These are phyloP conservation scores for Globodera rostochiensis DNA, from an alignment of 1,140 invertebrate genomes.

Conservation along the genomic window DNA sequence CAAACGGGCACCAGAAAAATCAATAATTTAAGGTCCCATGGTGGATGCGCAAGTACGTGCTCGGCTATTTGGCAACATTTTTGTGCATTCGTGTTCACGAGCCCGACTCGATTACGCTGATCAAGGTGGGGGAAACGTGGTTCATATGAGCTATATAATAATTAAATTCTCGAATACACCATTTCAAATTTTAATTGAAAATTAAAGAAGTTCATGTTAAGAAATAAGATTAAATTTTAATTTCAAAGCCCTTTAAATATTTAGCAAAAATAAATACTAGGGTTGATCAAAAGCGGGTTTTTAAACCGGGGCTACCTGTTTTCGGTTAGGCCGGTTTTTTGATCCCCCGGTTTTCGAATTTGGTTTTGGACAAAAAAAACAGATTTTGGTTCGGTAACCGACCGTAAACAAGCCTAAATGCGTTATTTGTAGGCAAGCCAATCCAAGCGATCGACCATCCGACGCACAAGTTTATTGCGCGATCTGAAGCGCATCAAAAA, in stretches of 20 bases:
- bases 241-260: no score
- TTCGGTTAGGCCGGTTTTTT: no score
- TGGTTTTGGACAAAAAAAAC: no score
- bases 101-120: constrained; percentile 62
- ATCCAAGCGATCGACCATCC: constrained; percentile 59
- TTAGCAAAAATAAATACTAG: no score
- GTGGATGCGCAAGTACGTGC: constrained; percentile 60
- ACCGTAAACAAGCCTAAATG: no score
- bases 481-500: constrained; percentile 63
- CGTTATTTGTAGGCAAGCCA: constrained; percentile 8
- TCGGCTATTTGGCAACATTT: constrained; percentile 61
- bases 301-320: no score
- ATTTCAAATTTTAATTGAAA: neutral
- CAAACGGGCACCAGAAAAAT: neutral
- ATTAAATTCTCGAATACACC: neutral
- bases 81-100: constrained; percentile 58
- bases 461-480: constrained; percentile 55
- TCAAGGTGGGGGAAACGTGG: constrained; percentile 52
- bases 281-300: no score
- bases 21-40: constrained; percentile 42
- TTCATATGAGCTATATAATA: neutral
- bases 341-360: no score
- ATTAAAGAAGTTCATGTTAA: neutral
- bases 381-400: no score
- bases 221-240: no score